phyloP scores from a whole-genome alignment of 2,797 vertebrate genomes.

The Cirrhinus molitorella region DNA sequence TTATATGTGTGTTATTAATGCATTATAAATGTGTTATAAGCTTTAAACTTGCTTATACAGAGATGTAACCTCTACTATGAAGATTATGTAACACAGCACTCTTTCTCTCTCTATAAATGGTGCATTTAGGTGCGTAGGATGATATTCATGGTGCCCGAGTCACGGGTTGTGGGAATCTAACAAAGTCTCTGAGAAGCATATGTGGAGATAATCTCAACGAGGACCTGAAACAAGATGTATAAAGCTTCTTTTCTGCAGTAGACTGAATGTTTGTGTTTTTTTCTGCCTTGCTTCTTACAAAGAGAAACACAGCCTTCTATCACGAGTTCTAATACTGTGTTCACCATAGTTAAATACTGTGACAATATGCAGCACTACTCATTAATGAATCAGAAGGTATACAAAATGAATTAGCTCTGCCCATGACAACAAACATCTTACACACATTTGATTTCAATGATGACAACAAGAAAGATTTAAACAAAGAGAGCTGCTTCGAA shows the following conservation, averaged over 20 bases:
- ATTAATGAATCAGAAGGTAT: slow-evolving; percentile 1
- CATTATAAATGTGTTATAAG: neutral
- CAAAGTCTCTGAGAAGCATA: slow-evolving; percentile 13
- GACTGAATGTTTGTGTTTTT: neutral
- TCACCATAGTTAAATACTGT: neutral
- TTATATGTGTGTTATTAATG: neutral
- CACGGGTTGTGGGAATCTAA: slow-evolving; percentile 29
- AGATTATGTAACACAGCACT: neutral
- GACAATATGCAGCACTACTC: neutral
- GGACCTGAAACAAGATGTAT: neutral
- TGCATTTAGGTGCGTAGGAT: slow-evolving; percentile 52
- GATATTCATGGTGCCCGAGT: slow-evolving; percentile 47
- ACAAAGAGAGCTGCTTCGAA: neutral
- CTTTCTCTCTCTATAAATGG: slow-evolving; percentile 57
- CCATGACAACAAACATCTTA: neutral
- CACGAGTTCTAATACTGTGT: neutral
- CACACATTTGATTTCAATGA: neutral
- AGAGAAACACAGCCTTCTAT: neutral
- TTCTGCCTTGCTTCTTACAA: neutral
- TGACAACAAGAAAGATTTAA: neutral
- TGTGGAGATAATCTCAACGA: neutral
- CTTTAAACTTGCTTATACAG: neutral
- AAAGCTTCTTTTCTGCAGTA: neutral
- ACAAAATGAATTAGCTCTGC: neutral
- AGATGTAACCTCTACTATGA: neutral